phyloP scores from a whole-genome alignment of 1,140 invertebrate genomes.

The Zeugodacus cucurbitae region DNA sequence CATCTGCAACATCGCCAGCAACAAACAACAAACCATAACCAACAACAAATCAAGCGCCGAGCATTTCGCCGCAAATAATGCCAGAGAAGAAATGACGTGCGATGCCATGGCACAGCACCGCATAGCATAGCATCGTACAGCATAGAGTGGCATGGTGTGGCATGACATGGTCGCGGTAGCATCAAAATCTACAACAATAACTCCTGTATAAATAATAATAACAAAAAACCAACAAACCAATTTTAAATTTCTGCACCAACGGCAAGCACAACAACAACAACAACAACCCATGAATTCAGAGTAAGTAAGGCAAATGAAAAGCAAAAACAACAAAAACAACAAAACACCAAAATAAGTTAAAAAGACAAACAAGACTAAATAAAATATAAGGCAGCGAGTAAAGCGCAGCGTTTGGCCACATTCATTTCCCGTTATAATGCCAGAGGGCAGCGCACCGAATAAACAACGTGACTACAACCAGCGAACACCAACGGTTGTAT shows the following conservation, averaged over 20 bases:
- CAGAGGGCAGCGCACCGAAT: background rate
- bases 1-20: conserved; percentile 32
- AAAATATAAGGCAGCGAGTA: background rate
- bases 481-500: background rate
- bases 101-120: background rate
- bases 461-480: background rate
- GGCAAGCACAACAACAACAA: background rate
- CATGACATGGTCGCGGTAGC: too few species aligned
- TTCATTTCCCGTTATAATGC: conserved; percentile 8
- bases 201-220: conserved; percentile 6
- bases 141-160: too few species aligned
- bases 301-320: background rate
- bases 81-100: background rate
- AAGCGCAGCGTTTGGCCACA: background rate
- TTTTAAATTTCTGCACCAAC: conserved; percentile 5
- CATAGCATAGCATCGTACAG: background rate
- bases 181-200: background rate
- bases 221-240: conserved; percentile 26
- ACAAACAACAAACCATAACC: conserved; percentile 26
- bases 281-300: background rate
- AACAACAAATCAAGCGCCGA: background rate
- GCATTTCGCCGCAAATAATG: background rate
- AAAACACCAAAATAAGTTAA: background rate
- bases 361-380: background rate
- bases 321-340: background rate